Evolutionary conservation across 2,113 vertebrate genomes (phyloP), one percentile per base, ranked within the genome.

Genomic region (Herpailurus yagouaroundi): DNA sequence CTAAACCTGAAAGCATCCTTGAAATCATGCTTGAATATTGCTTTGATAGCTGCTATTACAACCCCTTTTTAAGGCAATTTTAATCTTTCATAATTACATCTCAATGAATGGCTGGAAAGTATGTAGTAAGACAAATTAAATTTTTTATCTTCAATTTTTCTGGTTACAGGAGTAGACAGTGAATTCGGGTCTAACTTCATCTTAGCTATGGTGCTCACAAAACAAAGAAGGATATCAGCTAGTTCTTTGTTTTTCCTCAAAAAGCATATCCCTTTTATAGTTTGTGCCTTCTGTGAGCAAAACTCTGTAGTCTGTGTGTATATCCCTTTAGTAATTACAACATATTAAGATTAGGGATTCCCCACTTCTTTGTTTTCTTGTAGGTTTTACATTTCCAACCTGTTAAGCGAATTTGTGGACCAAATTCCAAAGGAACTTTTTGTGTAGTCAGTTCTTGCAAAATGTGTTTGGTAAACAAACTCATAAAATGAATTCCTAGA

Each of bases 21-120:
- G 91, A 97, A 98, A 98, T 98, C 97, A 97, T 98, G 98, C 98
- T 98, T 99, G 98, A 98, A 98, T 98, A 97, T 98, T 98, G 98
- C 98, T 99, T 99, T 97, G 97, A 98, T 98, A 99, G 98, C 99
- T 99, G 98, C 98, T 99, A 97, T 98, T 94, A 98, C 96, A 98
- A 97, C 97, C 98, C 95, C 98, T 96, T 97, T 98, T 93, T 94
- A 98, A 97, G 95, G 94, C 98, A 98, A 97, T 98, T 98, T 98
- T 98, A 98, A 97, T 96, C 88, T 98, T 98, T 98, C 85, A 79
- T 97, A 94, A 98, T 95, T 98, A 97, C 94, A 82, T 98, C 97
- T 98, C 97, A 95, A 77, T 97, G 98, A 95, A 96, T 95, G 96
- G 97, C 98, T 98, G 96, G 95, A 97, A 98, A 98, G 97, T 96